Evolutionary conservation across 1,140 invertebrate species (phyloP).

Genomic region (Belonocnema kinseyi): DNA sequence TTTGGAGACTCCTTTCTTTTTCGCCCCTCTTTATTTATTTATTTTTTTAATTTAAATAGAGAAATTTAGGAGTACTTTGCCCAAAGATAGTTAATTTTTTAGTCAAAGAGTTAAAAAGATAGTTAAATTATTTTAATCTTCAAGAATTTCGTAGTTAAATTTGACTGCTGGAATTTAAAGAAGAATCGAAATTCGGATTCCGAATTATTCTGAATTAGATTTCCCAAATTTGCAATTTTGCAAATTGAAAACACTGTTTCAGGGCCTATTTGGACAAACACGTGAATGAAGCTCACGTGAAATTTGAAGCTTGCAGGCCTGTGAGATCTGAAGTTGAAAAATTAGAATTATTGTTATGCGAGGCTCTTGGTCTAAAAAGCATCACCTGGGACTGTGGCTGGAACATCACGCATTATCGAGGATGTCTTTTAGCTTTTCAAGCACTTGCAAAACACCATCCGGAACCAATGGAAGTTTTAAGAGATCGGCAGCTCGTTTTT

Average conservation of each 20-base stretch:
- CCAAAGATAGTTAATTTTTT: no score
- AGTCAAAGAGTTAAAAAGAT: no score
- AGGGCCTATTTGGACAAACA: constrained; percentile 83
- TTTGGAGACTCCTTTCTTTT: no score
- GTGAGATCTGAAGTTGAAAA: constrained; percentile 81
- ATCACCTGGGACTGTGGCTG: constrained; percentile 89
- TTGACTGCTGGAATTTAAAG: no score
- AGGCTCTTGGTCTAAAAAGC: constrained; percentile 77
- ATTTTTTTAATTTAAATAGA: no score
- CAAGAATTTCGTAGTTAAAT: no score
- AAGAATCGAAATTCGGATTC: no score
- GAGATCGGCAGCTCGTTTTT: constrained; percentile 86
- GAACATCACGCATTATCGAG: constrained; percentile 90
- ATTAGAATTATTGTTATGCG: constrained; percentile 77
- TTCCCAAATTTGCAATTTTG: neutral
- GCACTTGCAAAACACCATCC: constrained; percentile 84
- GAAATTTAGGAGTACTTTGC: no score
- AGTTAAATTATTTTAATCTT: no score
- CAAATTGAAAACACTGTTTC: constrained; percentile 42
- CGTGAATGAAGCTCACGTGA: constrained; percentile 78
- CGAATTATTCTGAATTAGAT: neutral
- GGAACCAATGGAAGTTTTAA: constrained; percentile 80
- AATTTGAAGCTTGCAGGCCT: constrained; percentile 78
- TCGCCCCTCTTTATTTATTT: no score
- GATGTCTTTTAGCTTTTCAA: constrained; percentile 86